These are phyloP conservation scores for Nyctalus aviator DNA, from an alignment of 2,797 vertebrate genomes.

Conservation along the genomic window DNA sequence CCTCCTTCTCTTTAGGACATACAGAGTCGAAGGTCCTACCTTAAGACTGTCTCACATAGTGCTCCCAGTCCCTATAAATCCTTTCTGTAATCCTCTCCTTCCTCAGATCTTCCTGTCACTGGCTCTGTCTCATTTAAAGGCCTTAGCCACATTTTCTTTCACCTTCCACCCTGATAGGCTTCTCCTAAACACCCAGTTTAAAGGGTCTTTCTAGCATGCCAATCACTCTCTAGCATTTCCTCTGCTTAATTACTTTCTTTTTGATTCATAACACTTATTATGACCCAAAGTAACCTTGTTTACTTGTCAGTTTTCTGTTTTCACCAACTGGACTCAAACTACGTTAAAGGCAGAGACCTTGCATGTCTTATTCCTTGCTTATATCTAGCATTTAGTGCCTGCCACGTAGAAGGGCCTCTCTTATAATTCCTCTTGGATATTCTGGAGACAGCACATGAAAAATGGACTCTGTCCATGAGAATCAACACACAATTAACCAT, in stretches of 20 bases:
- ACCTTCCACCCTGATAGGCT: accelerated
- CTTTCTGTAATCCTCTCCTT: background rate
- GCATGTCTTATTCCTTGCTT: background rate
- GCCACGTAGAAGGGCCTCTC: background rate
- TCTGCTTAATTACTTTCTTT: background rate
- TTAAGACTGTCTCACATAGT: no score
- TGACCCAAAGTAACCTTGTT: background rate
- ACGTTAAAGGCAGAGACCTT: background rate
- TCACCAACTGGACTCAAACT: background rate
- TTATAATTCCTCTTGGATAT: constrained; percentile 51
- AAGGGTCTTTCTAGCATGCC: background rate
- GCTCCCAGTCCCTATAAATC: background rate
- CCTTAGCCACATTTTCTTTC: background rate
- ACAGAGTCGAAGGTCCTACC: background rate
- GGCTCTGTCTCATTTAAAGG: background rate
- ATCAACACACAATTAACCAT: constrained; percentile 31
- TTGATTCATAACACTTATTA: background rate
- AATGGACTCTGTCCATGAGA: constrained; percentile 59
- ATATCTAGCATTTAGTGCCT: background rate
- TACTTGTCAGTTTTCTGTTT: constrained; percentile 5
- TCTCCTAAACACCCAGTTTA: background rate
- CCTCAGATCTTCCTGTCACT: background rate
- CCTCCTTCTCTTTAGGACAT: background rate
- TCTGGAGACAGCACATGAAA: constrained; percentile 68
- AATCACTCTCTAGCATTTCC: background rate